Evolutionary conservation across 2,888 invertebrate species (phyloP).

Genomic region (Leptogaster cylindrica): DNA sequence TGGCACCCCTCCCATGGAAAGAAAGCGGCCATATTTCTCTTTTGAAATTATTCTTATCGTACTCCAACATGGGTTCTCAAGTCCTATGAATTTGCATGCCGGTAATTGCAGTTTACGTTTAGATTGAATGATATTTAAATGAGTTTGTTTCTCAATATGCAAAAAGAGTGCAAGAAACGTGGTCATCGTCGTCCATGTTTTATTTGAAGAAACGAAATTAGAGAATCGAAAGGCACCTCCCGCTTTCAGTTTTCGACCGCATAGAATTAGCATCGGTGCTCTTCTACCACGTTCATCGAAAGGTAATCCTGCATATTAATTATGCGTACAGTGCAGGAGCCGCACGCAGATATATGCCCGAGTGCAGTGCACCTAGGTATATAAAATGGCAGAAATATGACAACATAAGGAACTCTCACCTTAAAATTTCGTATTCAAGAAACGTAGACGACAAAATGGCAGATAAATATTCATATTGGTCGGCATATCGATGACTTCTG

Average conservation of each 20-base stretch:
- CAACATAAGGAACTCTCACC: background rate
- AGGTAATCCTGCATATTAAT: slow-evolving; percentile 15
- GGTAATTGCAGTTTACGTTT: slow-evolving; percentile 28
- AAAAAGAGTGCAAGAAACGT: slow-evolving; percentile 2
- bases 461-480: slow-evolving; percentile 47
- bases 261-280: background rate
- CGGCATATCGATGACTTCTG: slow-evolving; percentile 33
- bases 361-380: background rate
- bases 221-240: slow-evolving; percentile 11
- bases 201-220: slow-evolving; percentile 17
- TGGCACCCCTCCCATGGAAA: slow-evolving; percentile 6
- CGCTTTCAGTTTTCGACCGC: background rate
- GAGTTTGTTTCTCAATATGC: background rate
- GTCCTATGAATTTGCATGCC: slow-evolving; percentile 33
- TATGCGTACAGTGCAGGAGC: slow-evolving; percentile 12
- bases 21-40: slow-evolving; percentile 17
- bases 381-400: no score
- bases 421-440: slow-evolving; percentile 45
- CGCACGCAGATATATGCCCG: background rate
- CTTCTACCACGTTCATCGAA: slow-evolving; percentile 3
- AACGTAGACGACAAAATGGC: slow-evolving; percentile 47
- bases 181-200: slow-evolving; percentile 32
- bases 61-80: slow-evolving; percentile 10
- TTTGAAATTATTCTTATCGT: background rate
- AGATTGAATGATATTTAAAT: slow-evolving; percentile 43